Evolutionary conservation across 2,113 vertebrate genomes (phyloP).

Genomic region (Tringa solitaria): DNA sequence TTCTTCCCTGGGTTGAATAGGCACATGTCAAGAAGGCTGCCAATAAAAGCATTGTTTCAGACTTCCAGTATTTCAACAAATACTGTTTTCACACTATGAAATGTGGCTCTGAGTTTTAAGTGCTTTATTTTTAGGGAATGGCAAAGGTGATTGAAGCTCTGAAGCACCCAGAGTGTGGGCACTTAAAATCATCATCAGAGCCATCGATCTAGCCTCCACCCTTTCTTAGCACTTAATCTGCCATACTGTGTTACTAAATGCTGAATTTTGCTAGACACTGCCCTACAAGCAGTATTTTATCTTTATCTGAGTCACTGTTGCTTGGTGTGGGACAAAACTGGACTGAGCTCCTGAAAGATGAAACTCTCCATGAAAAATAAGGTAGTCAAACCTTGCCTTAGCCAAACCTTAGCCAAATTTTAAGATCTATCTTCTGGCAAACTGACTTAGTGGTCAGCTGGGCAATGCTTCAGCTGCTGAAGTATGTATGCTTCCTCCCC

Average conservation of each 20-base stretch:
- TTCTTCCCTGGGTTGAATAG: conserved; percentile 20
- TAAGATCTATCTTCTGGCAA: background rate
- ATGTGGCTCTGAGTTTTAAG: background rate
- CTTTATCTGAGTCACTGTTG: background rate
- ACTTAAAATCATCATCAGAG: background rate
- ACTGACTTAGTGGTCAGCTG: background rate
- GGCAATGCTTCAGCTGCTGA: background rate
- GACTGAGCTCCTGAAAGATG: background rate
- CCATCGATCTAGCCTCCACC: background rate
- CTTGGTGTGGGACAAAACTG: background rate
- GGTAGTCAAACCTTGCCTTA: background rate
- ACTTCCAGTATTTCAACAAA: conserved; percentile 22
- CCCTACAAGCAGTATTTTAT: background rate
- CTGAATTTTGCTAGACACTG: background rate
- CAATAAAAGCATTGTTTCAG: conserved; percentile 33
- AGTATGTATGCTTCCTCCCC: background rate
- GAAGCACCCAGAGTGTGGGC: background rate
- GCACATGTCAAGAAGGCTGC: background rate
- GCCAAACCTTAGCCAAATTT: background rate
- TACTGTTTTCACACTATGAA: background rate
- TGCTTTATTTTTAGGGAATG: background rate
- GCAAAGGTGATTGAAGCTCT: background rate
- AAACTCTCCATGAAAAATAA: background rate
- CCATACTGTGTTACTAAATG: background rate
- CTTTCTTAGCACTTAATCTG: background rate